Conservation (phyloP, 1,140 invertebrate genomes). For the Lepidurus arcticus region DNA sequence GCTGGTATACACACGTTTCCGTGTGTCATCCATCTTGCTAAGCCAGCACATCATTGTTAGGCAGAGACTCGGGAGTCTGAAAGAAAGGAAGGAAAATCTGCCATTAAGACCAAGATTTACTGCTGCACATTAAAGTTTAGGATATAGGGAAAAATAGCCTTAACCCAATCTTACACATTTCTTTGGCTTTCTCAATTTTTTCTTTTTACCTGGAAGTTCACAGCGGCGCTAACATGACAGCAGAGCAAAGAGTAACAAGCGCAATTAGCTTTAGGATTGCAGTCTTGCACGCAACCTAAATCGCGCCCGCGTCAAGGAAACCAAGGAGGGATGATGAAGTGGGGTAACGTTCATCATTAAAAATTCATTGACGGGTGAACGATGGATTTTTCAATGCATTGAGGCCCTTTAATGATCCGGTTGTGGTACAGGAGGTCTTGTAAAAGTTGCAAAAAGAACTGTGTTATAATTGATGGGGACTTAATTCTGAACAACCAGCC, state of each 20-base stretch:
- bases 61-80: not conserved
- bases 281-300: not conserved
- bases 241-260: not conserved
- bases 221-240: not conserved
- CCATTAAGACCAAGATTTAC: constrained; percentile 6
- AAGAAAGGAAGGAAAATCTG: not conserved
- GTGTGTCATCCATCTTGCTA: constrained; percentile 18
- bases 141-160: not conserved
- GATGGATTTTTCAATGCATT: too few relatives aligned
- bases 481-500: too few relatives aligned
- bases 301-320: not conserved
- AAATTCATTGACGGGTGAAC: too few relatives aligned
- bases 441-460: too few relatives aligned
- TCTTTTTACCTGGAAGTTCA: not conserved
- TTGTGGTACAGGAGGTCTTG: too few relatives aligned
- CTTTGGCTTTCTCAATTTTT: not conserved
- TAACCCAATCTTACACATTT: not conserved
- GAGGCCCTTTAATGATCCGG: too few relatives aligned
- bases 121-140: not conserved
- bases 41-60: not conserved
- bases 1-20: constrained; percentile 2
- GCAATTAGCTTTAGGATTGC: not conserved
- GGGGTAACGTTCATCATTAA: too few relatives aligned
- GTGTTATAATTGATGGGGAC: too few relatives aligned
- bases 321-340: not conserved